These are phyloP conservation scores for Athene cunicularia DNA, from an alignment of 2,113 vertebrate species.

Conservation along the genomic window DNA sequence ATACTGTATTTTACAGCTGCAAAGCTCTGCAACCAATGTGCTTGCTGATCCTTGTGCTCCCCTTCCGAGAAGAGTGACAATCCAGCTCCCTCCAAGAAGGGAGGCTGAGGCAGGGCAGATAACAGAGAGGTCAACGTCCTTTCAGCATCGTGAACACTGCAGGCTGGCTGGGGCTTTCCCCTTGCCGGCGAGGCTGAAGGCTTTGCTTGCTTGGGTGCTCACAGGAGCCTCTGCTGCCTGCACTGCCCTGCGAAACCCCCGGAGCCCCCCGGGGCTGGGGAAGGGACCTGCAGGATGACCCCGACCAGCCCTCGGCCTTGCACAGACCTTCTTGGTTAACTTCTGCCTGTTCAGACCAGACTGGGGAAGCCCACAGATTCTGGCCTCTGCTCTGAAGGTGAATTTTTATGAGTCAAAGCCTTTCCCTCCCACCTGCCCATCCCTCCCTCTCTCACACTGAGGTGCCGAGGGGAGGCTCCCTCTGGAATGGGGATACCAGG, in stretches of 20 bases:
- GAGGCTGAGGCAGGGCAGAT: constrained; percentile 1
- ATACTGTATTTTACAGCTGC: not conserved
- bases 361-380: not conserved
- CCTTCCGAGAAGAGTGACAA: not conserved
- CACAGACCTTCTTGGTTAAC: not conserved
- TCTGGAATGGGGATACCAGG: not conserved
- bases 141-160: fast-evolving
- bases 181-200: not conserved
- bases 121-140: not conserved
- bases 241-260: not conserved
- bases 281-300: not conserved
- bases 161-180: not conserved
- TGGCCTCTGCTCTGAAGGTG: not conserved
- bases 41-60: not conserved
- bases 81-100: not conserved
- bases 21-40: not conserved
- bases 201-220: not conserved
- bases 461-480: not conserved
- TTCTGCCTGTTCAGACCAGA: not conserved
- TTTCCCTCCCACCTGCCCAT: not conserved
- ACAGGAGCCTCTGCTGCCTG: not conserved
- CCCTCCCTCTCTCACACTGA: not conserved
- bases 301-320: not conserved
- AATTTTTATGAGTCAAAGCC: not conserved
- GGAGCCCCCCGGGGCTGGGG: too few species aligned